A percentile compares a stretch with the other conserved stretches of the same genome.
phyloP scores from a whole-genome alignment of 2,113 vertebrate genomes.

The Ctenomys sociabilis region DNA sequence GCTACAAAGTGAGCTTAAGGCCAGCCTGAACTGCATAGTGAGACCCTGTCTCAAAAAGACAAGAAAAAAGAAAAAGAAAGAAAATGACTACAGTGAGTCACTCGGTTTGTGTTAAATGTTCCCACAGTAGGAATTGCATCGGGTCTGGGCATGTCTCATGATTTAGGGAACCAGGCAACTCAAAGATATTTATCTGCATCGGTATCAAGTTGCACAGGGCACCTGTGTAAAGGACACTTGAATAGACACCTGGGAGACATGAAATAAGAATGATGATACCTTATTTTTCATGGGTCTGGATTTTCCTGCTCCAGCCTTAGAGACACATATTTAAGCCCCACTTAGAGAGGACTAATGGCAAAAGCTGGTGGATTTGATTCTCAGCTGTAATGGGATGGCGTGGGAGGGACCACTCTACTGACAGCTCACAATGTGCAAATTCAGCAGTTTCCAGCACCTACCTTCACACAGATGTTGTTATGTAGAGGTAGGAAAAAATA shows the following conservation, averaged over 20 bases:
- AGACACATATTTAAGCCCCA: background rate
- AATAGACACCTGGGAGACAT: constrained; percentile 26
- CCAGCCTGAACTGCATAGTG: no score
- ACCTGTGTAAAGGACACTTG: constrained; percentile 55
- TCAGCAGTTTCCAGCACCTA: background rate
- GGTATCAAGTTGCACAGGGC: constrained; percentile 50
- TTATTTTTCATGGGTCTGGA: constrained; percentile 58
- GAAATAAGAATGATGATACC: constrained; percentile 49
- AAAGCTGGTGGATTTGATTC: constrained; percentile 3
- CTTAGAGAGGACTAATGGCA: background rate
- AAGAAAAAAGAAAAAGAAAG: no score
- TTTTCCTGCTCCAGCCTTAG: constrained; percentile 48
- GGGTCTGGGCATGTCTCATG: constrained; percentile 33
- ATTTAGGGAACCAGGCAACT: constrained; percentile 38
- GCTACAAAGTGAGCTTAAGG: no score
- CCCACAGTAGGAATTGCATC: constrained; percentile 49
- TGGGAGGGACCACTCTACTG: background rate
- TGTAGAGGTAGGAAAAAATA: constrained; percentile 35
- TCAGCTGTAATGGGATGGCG: background rate
- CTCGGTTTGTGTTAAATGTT: constrained; percentile 45
- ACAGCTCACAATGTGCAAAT: constrained; percentile 1
- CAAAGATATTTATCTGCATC: constrained; percentile 59
- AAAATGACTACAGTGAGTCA: constrained; percentile 14
- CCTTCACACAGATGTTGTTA: constrained; percentile 25
- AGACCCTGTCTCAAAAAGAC: no score